These are phyloP conservation scores for Sinocyclocheilus grahami DNA, from an alignment of 2,113 vertebrate genomes.

Conservation along the genomic window DNA sequence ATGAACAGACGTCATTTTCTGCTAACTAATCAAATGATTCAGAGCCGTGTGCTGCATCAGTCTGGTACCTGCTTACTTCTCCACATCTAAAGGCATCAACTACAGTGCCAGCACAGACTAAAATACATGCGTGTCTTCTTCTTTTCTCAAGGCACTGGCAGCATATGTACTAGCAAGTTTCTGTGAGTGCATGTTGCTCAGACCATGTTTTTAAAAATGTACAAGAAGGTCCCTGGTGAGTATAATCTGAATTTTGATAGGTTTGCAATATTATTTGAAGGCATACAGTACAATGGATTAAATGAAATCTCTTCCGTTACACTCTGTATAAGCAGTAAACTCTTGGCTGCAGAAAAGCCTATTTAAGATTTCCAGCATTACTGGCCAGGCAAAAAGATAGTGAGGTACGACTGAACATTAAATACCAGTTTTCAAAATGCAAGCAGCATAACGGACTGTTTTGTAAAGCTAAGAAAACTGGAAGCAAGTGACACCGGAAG, in stretches of 20 bases:
- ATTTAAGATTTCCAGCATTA: no score
- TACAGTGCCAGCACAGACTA: constrained; percentile 6
- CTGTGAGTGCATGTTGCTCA: neutral
- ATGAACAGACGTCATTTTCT: constrained; percentile 49
- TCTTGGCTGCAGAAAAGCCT: neutral
- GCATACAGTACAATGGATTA: neutral
- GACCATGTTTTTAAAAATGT: neutral
- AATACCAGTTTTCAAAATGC: no score
- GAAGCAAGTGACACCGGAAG: no score
- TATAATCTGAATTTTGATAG: neutral
- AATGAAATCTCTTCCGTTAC: neutral
- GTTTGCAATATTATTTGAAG: neutral
- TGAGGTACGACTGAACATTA: no score
- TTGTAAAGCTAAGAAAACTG: no score
- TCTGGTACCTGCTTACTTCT: neutral
- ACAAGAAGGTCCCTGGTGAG: neutral
- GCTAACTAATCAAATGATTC: constrained; percentile 44
- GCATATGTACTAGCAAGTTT: no score
- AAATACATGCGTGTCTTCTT: neutral
- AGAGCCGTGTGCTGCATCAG: constrained; percentile 29
- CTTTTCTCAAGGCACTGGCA: neutral
- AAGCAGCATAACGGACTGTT: no score
- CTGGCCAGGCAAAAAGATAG: no score
- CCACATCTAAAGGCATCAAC: constrained; percentile 36
- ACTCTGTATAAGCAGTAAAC: neutral